Conservation (phyloP, 2,888 invertebrate species). For the Stomorhina lunata region DNA sequence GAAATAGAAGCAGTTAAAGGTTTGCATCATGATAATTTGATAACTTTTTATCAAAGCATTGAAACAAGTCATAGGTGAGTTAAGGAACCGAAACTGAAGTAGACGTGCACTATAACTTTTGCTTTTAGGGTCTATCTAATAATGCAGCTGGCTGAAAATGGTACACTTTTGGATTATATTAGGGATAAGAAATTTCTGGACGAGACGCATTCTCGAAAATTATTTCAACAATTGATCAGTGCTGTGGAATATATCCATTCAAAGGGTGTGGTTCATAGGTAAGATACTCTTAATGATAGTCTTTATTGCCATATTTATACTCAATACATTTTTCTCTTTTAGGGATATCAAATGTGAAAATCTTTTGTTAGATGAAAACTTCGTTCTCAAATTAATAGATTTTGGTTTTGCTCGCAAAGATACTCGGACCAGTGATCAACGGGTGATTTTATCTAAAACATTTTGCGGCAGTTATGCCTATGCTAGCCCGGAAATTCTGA, state of each 20-base stretch:
- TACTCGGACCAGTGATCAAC: constrained; percentile 84
- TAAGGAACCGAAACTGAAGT: background rate
- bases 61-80: constrained; percentile 89
- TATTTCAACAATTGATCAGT: constrained; percentile 87
- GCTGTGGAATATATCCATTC: constrained; percentile 90
- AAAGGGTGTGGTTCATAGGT: constrained; percentile 90
- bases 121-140: constrained; percentile 87
- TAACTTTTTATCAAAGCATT: constrained; percentile 90
- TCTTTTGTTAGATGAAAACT: constrained; percentile 85
- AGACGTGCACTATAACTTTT: background rate
- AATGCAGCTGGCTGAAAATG: constrained; percentile 91
- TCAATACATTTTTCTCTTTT: background rate
- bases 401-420: constrained; percentile 90
- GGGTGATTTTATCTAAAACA: constrained; percentile 87
- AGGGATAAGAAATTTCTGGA: constrained; percentile 87
- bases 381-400: constrained; percentile 88
- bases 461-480: constrained; percentile 96
- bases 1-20: constrained; percentile 92
- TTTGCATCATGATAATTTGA: constrained; percentile 88
- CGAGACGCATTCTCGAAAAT: constrained; percentile 84
- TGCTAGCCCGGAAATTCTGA: constrained; percentile 92
- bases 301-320: too few relatives aligned
- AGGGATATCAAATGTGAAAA: constrained; percentile 91
- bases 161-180: constrained; percentile 88
- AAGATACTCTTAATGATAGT: constrained; percentile 62